Evolutionary conservation across 1,140 invertebrate genomes (phyloP).

Genomic region (Galendromus occidentalis): DNA sequence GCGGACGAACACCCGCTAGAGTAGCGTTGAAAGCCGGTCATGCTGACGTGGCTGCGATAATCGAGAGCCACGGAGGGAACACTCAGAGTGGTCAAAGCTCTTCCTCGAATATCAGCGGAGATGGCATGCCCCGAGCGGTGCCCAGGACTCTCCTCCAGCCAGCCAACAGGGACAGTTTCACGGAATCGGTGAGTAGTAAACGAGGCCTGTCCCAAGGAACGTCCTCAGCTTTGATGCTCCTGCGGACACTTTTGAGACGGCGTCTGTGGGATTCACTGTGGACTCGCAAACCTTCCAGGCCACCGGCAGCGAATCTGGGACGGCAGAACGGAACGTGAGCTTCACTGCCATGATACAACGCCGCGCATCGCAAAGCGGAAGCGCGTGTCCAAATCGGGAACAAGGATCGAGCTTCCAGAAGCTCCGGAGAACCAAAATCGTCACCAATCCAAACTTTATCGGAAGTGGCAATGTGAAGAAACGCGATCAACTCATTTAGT

Average conservation of each 20-base stretch:
- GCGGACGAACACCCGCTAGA: slow-evolving; percentile 53
- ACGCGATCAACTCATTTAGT: not conserved
- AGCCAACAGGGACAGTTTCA: slow-evolving; percentile 1
- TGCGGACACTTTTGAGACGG: not conserved
- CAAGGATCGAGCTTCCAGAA: slow-evolving; percentile 1
- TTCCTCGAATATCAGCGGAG: not conserved
- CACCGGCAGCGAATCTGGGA: not conserved
- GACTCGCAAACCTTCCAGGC: not conserved
- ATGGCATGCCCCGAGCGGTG: not conserved
- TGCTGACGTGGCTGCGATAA: slow-evolving; percentile 32
- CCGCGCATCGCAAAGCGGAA: not conserved
- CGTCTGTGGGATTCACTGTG: not conserved
- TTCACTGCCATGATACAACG: slow-evolving; percentile 7
- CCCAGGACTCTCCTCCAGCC: not conserved
- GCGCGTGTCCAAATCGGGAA: not conserved
- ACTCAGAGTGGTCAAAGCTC: not conserved
- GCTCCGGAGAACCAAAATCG: not conserved
- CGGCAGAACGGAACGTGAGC: not conserved
- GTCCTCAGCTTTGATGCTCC: not conserved
- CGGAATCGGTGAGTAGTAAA: not conserved
- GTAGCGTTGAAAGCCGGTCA: slow-evolving; percentile 57
- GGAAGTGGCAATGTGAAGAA: not conserved
- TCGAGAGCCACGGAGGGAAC: not conserved
- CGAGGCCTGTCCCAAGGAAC: no score
- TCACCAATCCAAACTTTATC: not conserved